phyloP scores from a whole-genome alignment of 2,113 vertebrate genomes.

The Cavia porcellus region DNA sequence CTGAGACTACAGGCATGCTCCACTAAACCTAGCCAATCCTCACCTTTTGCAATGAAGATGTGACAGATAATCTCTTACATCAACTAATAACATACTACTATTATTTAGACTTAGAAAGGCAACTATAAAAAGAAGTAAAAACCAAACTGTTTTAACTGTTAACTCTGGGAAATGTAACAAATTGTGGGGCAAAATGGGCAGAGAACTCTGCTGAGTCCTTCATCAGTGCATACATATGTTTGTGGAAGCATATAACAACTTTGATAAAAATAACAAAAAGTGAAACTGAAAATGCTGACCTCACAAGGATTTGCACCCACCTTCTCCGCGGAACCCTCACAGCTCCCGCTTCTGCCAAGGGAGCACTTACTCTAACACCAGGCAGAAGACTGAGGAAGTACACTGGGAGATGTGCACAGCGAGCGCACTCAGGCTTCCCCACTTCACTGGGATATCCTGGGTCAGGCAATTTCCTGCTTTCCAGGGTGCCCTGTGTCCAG shows the following conservation, averaged over 20 bases:
- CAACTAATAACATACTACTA: not conserved
- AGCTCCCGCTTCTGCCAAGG: not conserved
- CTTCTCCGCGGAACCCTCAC: not conserved
- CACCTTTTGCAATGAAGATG: not conserved
- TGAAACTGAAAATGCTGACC: not conserved
- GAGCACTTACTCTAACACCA: not conserved
- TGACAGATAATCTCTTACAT: not conserved
- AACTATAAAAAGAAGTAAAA: not conserved
- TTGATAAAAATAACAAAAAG: conserved; percentile 3
- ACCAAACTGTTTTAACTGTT: not conserved
- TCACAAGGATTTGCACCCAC: not conserved
- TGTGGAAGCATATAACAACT: not conserved
- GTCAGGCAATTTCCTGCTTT: not conserved
- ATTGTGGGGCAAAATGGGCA: not conserved
- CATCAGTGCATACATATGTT: accelerated
- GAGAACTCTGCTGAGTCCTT: not conserved
- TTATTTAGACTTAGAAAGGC: conserved; percentile 10
- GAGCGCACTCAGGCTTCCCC: not conserved
- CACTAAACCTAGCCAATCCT: not conserved
- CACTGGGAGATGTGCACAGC: not conserved
- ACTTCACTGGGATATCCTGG: not conserved
- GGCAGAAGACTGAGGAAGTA: not conserved
- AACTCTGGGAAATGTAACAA: conserved; percentile 2
- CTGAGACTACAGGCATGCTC: not conserved
- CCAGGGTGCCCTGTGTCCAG: not conserved